phyloP scores from a whole-genome alignment of 2,888 invertebrate species.

The Drosophila rubida region DNA sequence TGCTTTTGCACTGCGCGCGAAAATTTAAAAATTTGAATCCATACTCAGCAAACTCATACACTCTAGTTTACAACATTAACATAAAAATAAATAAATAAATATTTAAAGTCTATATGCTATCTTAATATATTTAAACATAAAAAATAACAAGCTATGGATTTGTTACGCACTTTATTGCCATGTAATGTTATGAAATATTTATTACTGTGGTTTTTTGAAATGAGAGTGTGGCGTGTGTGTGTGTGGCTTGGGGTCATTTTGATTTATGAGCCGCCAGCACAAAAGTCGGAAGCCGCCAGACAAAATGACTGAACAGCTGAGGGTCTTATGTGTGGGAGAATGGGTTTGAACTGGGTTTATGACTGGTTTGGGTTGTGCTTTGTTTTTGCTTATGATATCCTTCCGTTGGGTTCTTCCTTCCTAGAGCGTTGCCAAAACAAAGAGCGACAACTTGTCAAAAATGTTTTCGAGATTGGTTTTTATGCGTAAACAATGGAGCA shows the following conservation, averaged over 20 bases:
- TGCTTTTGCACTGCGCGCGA: background rate
- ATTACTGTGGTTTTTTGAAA: background rate
- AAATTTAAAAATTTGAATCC: slow-evolving; percentile 18
- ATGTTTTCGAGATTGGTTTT: slow-evolving; percentile 36
- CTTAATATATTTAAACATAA: background rate
- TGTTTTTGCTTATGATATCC: slow-evolving; percentile 30
- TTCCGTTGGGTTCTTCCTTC: slow-evolving; percentile 30
- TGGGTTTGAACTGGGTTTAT: slow-evolving; percentile 23
- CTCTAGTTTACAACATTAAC: background rate
- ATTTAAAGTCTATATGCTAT: background rate
- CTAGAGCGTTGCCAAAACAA: slow-evolving; percentile 44
- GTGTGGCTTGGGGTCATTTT: slow-evolving; percentile 48
- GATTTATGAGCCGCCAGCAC: slow-evolving; percentile 58
- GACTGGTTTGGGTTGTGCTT: slow-evolving; percentile 7
- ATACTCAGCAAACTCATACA: too few species aligned
- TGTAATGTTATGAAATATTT: slow-evolving; percentile 11
- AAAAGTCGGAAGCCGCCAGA: slow-evolving; percentile 45
- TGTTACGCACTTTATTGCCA: background rate
- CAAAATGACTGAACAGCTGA: slow-evolving; percentile 38
- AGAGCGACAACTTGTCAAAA: slow-evolving; percentile 45
- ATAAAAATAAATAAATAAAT: background rate
- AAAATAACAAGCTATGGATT: background rate
- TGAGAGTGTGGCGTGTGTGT: slow-evolving; percentile 1
- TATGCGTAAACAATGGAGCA: slow-evolving; percentile 63
- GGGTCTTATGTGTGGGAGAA: slow-evolving; percentile 5